phyloP scores from a whole-genome alignment of 2,797 vertebrate species.

The Phylloscopus collybita region DNA sequence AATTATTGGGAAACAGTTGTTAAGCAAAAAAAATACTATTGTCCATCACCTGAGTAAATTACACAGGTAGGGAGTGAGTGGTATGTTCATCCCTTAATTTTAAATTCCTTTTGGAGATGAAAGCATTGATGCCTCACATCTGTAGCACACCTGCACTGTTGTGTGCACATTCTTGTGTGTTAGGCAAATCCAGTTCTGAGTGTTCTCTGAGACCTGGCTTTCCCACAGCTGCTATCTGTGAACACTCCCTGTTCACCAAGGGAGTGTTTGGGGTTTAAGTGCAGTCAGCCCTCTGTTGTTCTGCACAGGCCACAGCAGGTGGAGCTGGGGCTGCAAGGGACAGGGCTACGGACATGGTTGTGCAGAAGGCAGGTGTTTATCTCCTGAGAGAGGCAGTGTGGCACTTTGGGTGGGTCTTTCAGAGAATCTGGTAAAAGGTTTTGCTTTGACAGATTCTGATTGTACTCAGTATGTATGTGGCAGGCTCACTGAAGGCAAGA shows the following conservation, averaged over 20 bases:
- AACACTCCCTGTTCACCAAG: fast-evolving
- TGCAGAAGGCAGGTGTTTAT: not conserved
- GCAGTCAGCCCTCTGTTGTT: not conserved
- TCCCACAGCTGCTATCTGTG: not conserved
- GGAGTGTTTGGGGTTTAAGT: not conserved
- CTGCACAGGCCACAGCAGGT: not conserved
- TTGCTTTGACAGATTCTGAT: not conserved
- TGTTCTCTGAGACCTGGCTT: not conserved
- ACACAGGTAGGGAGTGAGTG: not conserved
- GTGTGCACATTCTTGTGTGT: not conserved
- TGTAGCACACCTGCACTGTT: not conserved
- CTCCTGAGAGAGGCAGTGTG: not conserved
- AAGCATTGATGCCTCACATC: not conserved
- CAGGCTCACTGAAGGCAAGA: not conserved
- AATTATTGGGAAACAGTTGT: not conserved
- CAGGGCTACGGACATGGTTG: fast-evolving
- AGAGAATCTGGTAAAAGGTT: not conserved
- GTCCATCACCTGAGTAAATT: not conserved
- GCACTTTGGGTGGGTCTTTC: not conserved
- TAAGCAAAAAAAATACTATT: not conserved
- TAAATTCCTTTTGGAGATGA: not conserved
- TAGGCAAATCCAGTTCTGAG: not conserved
- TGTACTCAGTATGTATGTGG: not conserved
- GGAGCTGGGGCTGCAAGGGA: not conserved
- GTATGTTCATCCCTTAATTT: not conserved